Evolutionary conservation across 2,113 vertebrate genomes (phyloP).

Genomic region (Thalassoma bifasciatum): DNA sequence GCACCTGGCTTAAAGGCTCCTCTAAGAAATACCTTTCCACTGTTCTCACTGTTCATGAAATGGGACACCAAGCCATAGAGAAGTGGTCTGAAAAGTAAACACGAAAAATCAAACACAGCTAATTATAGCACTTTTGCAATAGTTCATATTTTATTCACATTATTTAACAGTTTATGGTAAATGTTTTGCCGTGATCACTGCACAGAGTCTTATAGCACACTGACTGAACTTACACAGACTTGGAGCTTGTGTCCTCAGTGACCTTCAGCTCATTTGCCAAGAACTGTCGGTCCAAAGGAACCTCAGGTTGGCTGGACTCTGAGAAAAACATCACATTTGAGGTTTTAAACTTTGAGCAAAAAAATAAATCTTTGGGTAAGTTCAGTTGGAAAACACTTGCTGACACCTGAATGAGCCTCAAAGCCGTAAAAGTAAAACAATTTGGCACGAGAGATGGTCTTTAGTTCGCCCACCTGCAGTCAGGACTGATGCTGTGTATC

Average conservation of each 20-base stretch:
- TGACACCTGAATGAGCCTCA: too few species aligned
- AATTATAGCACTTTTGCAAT: background rate
- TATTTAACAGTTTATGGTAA: background rate
- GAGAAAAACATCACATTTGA: conserved; percentile 64
- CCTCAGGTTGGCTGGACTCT: conserved; percentile 93
- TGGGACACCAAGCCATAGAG: conserved; percentile 91
- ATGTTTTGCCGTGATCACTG: background rate
- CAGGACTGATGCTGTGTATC: conserved; percentile 88
- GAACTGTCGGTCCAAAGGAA: conserved; percentile 92
- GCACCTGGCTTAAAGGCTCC: conserved; percentile 56
- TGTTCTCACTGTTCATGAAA: conserved; percentile 82
- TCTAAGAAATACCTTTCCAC: conserved; percentile 75
- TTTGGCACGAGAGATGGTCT: too few species aligned
- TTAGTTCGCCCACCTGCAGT: conserved; percentile 84
- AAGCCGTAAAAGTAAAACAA: too few species aligned
- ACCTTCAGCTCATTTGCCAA: conserved; percentile 90
- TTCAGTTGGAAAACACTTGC: background rate
- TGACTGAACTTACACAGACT: conserved; percentile 87
- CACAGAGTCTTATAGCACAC: conserved; percentile 1
- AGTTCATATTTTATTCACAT: background rate
- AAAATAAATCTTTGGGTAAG: background rate
- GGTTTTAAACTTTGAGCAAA: conserved; percentile 2
- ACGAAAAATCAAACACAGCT: background rate
- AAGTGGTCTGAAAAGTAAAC: conserved; percentile 87
- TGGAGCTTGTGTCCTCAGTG: conserved; percentile 87